These are phyloP conservation scores for Lasioglossum marginatum DNA, from an alignment of 2,888 invertebrate genomes.

Conservation along the genomic window DNA sequence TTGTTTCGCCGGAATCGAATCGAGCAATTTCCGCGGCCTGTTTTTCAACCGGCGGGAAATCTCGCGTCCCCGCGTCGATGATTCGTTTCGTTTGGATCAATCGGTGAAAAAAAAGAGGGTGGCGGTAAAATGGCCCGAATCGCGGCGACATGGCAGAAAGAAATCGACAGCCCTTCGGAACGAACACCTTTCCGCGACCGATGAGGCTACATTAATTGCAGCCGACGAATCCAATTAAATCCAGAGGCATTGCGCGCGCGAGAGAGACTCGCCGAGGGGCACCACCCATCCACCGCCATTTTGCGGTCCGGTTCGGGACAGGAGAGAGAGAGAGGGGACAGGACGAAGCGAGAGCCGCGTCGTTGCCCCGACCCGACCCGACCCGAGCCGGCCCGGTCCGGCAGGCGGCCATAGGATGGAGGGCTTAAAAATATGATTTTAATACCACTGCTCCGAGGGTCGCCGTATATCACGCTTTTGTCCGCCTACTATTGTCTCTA, in stretches of 20 bases:
- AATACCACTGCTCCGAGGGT: conserved; percentile 80
- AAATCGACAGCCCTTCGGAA: conserved; percentile 11
- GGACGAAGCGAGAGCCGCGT: conserved; percentile 28
- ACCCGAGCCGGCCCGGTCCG: conserved; percentile 10
- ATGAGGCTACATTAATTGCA: conserved; percentile 72
- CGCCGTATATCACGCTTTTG: conserved; percentile 83
- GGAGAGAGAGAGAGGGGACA: conserved; percentile 36
- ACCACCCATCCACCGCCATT: conserved; percentile 58
- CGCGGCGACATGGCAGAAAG: neutral
- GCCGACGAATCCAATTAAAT: conserved; percentile 78
- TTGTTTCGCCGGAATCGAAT: neutral
- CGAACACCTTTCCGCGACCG: conserved; percentile 25
- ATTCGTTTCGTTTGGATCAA: neutral
- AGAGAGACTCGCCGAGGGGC: conserved; percentile 51
- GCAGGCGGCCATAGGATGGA: conserved; percentile 41
- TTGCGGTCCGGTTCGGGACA: conserved; percentile 54
- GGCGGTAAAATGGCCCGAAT: neutral
- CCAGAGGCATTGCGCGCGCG: conserved; percentile 64
- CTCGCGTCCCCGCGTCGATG: neutral
- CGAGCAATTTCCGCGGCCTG: neutral
- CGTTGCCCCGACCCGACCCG: conserved; percentile 7
- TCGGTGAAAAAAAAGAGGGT: neutral
- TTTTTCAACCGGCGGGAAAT: neutral
- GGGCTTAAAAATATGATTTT: conserved; percentile 84
- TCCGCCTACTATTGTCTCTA: conserved; percentile 83